Evolutionary conservation across 2,888 invertebrate species (phyloP), one percentile per base, ranked within the genome.

Genomic region (Tinea pellionella): DNA sequence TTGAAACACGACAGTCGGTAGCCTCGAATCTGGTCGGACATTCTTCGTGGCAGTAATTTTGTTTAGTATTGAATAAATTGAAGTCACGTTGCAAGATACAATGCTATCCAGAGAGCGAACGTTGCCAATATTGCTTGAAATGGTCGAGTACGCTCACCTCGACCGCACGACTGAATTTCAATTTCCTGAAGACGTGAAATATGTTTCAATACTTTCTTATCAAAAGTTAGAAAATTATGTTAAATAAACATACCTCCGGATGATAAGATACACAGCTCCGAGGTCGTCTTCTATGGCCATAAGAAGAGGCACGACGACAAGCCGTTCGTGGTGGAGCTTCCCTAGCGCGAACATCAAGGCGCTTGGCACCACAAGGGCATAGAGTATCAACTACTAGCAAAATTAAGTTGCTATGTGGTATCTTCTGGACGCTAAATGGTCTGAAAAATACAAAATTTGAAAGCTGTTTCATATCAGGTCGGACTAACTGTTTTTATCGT

Each of bases 381-480:
- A 94, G 82, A 18, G 94, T 95, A 78, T 96, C 96, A 68, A 96
- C 96, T 64, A 96, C 96, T 64, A 96, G 87, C 64, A 96, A 86
- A 69, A 96, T 94, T 68, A 96, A 86, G 88, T 96, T 96, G 73
- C 96, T 96, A 77, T 95, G 94, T 58, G 93, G 95, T 70, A 96
- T 95, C 84, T 95, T 95, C 74, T 96, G 96, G 61, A 96, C 96
- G 84, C 96, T 96, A 84, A 96, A 96, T 24, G 96, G 96, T 71
- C 96, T 94, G 84, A 24, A 1, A 65, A 69, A 63, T 53, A 32
- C 7, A 51, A 16, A 32, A 3, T 24, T 24, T 24, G n/a, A n/a
- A n/a, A n/a, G n/a, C n/a, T n/a, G n/a, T n/a, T n/a, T n/a, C n/a
- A n/a, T n/a, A n/a, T n/a, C n/a, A n/a, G n/a, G n/a, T n/a, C n/a